Evolutionary conservation across 2,113 vertebrate genomes (phyloP).

Genomic region (Numida meleagris): DNA sequence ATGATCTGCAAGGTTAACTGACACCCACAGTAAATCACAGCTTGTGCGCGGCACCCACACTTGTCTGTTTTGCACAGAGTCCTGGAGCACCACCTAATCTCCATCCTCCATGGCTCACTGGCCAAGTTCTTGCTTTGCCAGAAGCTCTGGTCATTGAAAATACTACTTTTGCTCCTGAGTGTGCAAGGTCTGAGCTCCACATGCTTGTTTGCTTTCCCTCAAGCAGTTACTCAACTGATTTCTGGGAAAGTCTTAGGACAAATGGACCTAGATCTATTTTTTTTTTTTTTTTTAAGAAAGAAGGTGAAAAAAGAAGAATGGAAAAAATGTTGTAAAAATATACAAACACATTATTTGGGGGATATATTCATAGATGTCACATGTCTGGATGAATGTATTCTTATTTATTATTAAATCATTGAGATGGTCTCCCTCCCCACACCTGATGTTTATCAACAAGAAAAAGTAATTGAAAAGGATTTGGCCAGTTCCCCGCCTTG

Average conservation of each 20-base stretch:
- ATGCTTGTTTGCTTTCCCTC: background rate
- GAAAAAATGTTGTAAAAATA: background rate
- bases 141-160: conserved; percentile 7
- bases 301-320: background rate
- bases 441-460: background rate
- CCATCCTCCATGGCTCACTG: background rate
- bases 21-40: conserved; percentile 52
- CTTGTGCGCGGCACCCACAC: background rate
- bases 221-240: background rate
- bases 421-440: conserved; percentile 39
- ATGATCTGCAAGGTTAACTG: conserved; percentile 66
- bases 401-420: conserved; percentile 64
- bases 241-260: background rate
- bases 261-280: background rate
- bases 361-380: conserved; percentile 45
- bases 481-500: conserved; percentile 9
- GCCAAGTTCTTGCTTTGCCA: background rate
- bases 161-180: background rate
- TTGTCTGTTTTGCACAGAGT: conserved; percentile 14
- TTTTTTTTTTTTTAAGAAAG: background rate
- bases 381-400: conserved; percentile 9
- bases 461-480: conserved; percentile 55
- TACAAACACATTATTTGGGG: conserved; percentile 16
- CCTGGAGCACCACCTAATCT: conserved; percentile 9
- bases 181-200: background rate